These are phyloP conservation scores for Anthonomus grandis DNA, from an alignment of 1,140 invertebrate species.

Conservation along the genomic window DNA sequence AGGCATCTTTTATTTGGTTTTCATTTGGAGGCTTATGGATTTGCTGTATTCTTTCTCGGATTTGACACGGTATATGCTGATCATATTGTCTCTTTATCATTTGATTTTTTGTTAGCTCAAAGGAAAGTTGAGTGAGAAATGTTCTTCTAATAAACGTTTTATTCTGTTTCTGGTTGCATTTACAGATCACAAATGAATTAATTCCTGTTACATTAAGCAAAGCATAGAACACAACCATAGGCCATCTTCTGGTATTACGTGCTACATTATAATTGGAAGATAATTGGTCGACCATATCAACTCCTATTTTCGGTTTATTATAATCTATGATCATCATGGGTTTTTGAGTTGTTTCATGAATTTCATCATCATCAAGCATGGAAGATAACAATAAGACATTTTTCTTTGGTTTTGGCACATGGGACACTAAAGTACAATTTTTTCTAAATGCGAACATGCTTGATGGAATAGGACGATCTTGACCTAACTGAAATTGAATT, in stretches of 20 bases:
- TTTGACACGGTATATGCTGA: too few species aligned
- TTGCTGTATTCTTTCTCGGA: too few species aligned
- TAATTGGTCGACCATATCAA: constrained; percentile 47
- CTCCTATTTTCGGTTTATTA: constrained; percentile 47
- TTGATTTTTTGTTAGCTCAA: too few species aligned
- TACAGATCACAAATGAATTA: too few species aligned
- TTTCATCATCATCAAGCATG: constrained; percentile 33
- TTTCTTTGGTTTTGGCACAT: constrained; percentile 38
- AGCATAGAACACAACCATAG: constrained; percentile 26
- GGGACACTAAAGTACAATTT: constrained; percentile 31
- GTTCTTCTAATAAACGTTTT: too few species aligned
- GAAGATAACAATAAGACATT: constrained; percentile 35
- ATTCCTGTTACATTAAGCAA: constrained; percentile 40
- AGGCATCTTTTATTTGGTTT: too few species aligned
- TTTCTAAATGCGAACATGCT: constrained; percentile 32
- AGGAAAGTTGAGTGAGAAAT: too few species aligned
- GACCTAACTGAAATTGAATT: constrained; percentile 30
- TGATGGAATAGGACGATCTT: constrained; percentile 4
- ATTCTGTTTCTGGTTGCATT: too few species aligned
- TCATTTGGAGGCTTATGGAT: too few species aligned
- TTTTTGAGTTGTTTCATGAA: constrained; percentile 37
- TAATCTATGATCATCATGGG: constrained; percentile 45
- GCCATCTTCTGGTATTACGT: constrained; percentile 33
- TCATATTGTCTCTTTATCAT: too few species aligned
- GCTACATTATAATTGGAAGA: constrained; percentile 42